phyloP scores from a whole-genome alignment of 2,888 invertebrate genomes.

The Carcina quercana region DNA sequence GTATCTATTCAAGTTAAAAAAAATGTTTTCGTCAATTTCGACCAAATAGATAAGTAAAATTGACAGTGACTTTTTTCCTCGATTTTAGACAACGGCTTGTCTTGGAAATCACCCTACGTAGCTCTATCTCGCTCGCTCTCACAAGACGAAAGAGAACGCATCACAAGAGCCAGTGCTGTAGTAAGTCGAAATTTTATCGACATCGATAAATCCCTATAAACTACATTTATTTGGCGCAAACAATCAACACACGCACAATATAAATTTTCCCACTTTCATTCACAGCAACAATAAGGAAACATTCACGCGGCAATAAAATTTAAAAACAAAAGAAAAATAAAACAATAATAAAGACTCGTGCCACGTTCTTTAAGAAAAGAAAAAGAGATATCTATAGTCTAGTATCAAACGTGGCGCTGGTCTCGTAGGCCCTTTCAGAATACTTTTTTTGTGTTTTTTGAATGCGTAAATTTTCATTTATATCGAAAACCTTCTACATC shows the following conservation, averaged over 20 bases:
- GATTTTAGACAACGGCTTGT: too few species aligned
- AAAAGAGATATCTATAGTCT: conserved; percentile 14
- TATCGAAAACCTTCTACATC: conserved; percentile 44
- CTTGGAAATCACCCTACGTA: too few species aligned
- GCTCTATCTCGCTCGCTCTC: too few species aligned
- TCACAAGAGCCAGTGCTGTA: conserved; percentile 26
- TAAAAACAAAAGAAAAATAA: conserved; percentile 51
- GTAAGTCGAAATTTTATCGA: conserved; percentile 33
- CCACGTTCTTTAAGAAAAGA: conserved; percentile 32
- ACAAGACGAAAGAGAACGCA: too few species aligned
- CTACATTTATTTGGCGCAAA: conserved; percentile 57
- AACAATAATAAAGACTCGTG: conserved; percentile 37
- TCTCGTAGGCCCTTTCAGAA: conserved; percentile 47
- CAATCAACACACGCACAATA: conserved; percentile 65
- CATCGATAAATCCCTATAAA: conserved; percentile 31
- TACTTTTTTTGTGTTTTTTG: conserved; percentile 46
- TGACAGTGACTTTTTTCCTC: too few species aligned
- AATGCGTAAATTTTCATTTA: conserved; percentile 28
- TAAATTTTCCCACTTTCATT: conserved; percentile 42
- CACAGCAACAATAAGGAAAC: conserved; percentile 40
- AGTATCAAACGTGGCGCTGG: conserved; percentile 38
- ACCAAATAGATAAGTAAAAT: too few species aligned
- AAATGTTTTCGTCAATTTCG: too few species aligned
- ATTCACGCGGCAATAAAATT: conserved; percentile 53
- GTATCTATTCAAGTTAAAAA: too few species aligned